Base-by-base conservation (phyloP, 2,888 invertebrate genomes). In the Aricia artaxerxes region DNA sequence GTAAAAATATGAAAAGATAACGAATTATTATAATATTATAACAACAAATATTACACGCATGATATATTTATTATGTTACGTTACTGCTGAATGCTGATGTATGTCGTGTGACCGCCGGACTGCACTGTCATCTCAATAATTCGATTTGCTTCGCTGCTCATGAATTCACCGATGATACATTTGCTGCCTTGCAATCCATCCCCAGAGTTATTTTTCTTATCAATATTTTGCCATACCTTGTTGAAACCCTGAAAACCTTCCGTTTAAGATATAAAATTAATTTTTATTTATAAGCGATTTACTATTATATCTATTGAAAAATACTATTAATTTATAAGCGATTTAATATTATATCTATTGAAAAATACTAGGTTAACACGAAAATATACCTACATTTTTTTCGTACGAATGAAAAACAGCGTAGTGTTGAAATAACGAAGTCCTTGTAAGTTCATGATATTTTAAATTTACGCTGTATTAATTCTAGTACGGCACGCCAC, bases 61-160 rank as follows among this genome's bases (percentile, higher is more conserved):
- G 79, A 81, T 80, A 81, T 81, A 80, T 5, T 38, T 79, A 80
- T 81, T 81, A 83, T 81, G 81, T 79, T 35, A 78, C 79, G 79
- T 81, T 80, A 79, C 35, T 31, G 76, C 76, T 75, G 75, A 79
- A 16, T 31, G 76, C 76, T 75, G 75, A 75, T n/a, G 44, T 44
- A 6, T 49, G 31, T 35, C 11, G 35, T 38, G 35, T 78, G 78
- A 75, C 81, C 78, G 72, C 77, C 80, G 76, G 69, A 80, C 81
- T 80, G 82, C 81, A 79, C 72, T 79, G 81, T 82, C 82, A 82
- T 81, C 82, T 79, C 35, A 79, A 75, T 79, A 81, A 81, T 81
- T 76, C 73, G 80, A 79, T 82, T 80, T 79, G 78, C 78, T 79
- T 81, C 81, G 60, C 79, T 79, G 80, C 73, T 57, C 61, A 53